phyloP scores from a whole-genome alignment of 1,140 invertebrate genomes.

The Tetragnatha versicolor region DNA sequence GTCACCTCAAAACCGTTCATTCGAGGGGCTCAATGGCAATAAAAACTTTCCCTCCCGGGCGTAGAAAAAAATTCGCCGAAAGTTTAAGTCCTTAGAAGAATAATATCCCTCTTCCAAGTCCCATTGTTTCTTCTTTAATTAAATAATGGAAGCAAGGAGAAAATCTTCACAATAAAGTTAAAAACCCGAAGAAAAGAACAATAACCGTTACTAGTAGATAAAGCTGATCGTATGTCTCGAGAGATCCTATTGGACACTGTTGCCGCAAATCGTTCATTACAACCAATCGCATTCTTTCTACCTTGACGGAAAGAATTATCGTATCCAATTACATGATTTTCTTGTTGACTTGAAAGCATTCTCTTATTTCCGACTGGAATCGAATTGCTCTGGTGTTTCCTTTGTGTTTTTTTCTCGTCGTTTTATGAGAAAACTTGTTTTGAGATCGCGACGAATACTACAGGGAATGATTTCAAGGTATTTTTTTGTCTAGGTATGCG shows the following conservation, averaged over 20 bases:
- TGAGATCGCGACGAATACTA: neutral
- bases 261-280: slow-evolving; percentile 48
- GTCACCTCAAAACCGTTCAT: neutral
- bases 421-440: neutral
- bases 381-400: neutral
- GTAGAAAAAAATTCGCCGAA: neutral
- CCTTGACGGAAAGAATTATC: slow-evolving; percentile 41
- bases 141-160: slow-evolving; percentile 22
- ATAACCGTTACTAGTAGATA: slow-evolving; percentile 30
- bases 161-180: slow-evolving; percentile 8
- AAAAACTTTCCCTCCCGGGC: neutral
- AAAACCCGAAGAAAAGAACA: neutral
- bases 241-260: slow-evolving; percentile 30
- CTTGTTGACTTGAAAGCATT: slow-evolving; percentile 39
- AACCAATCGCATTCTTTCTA: slow-evolving; percentile 21
- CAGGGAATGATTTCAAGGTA: neutral
- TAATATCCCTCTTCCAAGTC: neutral
- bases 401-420: neutral
- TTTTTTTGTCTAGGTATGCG: neutral
- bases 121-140: slow-evolving; percentile 23
- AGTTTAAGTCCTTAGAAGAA: slow-evolving; percentile 29
- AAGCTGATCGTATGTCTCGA: slow-evolving; percentile 21
- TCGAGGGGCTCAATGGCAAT: neutral
- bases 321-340: slow-evolving; percentile 50
- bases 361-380: neutral